Percentiles rank a stretch among this genome's conserved stretches.
Evolutionary conservation across 1,140 invertebrate species (phyloP).

Genomic region (Caenorhabditis tropicalis): DNA sequence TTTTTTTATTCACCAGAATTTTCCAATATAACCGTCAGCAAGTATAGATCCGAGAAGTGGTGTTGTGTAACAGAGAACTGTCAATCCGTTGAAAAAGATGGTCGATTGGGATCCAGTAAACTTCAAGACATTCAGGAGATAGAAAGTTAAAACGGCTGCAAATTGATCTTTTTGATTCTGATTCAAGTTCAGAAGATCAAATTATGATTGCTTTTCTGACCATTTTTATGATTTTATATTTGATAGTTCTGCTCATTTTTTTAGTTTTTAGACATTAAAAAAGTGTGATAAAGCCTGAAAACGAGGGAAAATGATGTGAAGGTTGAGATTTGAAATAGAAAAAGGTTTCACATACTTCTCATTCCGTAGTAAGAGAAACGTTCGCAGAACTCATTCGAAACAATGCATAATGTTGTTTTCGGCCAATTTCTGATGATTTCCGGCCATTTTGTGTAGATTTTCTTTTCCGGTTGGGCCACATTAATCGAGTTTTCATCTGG

Average conservation of each 20-base stretch:
- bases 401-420: slow-evolving; percentile 86
- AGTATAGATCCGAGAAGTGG: slow-evolving; percentile 86
- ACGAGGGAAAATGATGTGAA: too few relatives aligned
- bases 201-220: neutral
- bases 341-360: slow-evolving; percentile 73
- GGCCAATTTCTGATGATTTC: slow-evolving; percentile 74
- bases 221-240: neutral
- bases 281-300: too few relatives aligned
- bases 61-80: slow-evolving; percentile 83
- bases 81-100: slow-evolving; percentile 78
- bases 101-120: slow-evolving; percentile 67
- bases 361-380: slow-evolving; percentile 93
- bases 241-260: too few relatives aligned
- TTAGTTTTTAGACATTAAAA: too few relatives aligned
- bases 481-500: neutral
- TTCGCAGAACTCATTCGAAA: slow-evolving; percentile 92
- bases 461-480: slow-evolving; percentile 15
- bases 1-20: too few relatives aligned
- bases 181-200: too few relatives aligned
- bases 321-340: too few relatives aligned
- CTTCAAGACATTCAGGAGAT: slow-evolving; percentile 78
- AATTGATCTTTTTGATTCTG: neutral
- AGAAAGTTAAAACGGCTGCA: slow-evolving; percentile 84
- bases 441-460: slow-evolving; percentile 54
- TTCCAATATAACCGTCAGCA: slow-evolving; percentile 86